Evolutionary conservation across 1,140 invertebrate genomes (phyloP).

Genomic region (Cryptotermes secundus): DNA sequence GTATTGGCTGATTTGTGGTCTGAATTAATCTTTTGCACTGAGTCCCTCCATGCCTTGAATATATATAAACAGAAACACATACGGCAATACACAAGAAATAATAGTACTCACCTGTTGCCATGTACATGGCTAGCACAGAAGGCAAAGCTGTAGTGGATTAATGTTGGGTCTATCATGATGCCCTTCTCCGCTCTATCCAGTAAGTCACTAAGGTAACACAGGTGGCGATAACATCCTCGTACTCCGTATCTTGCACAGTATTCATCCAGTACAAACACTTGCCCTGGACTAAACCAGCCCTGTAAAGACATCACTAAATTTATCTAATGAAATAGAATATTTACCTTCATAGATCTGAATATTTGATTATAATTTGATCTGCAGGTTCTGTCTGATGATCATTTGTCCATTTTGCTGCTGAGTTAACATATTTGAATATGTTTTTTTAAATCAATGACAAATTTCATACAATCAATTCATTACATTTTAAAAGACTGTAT

Average conservation of each 20-base stretch:
- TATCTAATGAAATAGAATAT: too few species aligned
- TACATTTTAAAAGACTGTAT: too few species aligned
- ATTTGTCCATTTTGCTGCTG: too few species aligned
- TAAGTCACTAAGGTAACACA: conserved; percentile 94
- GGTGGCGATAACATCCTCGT: conserved; percentile 92
- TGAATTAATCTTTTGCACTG: too few species aligned
- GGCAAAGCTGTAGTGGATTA: conserved; percentile 98
- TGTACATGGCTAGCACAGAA: conserved; percentile 99
- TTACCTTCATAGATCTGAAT: too few species aligned
- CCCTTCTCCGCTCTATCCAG: conserved; percentile 94
- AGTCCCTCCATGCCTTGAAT: too few species aligned
- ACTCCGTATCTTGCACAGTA: conserved; percentile 98
- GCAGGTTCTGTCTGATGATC: too few species aligned
- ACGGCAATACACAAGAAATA: background rate
- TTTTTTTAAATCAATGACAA: too few species aligned
- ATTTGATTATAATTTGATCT: too few species aligned
- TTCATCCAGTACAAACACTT: conserved; percentile 97
- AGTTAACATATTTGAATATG: too few species aligned
- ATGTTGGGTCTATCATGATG: conserved; percentile 94
- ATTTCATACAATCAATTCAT: background rate
- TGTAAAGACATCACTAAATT: conserved; percentile 46
- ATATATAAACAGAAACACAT: too few species aligned
- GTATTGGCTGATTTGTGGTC: too few species aligned
- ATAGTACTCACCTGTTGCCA: conserved; percentile 80
- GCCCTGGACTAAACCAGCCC: conserved; percentile 99